A percentile compares a stretch with the other conserved stretches of the same genome.
phyloP scores from a whole-genome alignment of 2,113 vertebrate genomes.

The Rhadina sibilatrix region DNA sequence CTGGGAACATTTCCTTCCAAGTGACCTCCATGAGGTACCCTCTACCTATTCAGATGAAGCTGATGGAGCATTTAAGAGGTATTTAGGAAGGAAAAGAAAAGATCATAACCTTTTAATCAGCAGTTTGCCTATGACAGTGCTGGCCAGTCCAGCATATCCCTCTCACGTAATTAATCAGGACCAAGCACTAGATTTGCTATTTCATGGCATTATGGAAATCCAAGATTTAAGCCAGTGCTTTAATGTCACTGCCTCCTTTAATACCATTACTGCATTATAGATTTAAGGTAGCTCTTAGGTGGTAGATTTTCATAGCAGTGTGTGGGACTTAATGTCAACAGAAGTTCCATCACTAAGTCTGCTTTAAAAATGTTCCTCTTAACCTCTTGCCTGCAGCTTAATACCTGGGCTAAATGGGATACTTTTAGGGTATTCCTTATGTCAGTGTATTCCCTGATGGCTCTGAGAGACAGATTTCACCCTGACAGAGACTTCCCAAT shows the following conservation, averaged over 20 bases:
- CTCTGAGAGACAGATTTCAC: neutral
- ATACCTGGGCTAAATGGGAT: neutral
- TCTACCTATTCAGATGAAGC: neutral
- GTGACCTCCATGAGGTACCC: neutral
- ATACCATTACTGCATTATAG: constrained; percentile 7
- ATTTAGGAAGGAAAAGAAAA: constrained; percentile 1
- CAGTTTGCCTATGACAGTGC: neutral
- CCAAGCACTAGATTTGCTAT: neutral
- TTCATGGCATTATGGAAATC: constrained; percentile 28
- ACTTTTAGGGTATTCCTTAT: neutral
- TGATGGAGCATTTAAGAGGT: neutral
- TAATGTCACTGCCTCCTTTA: neutral
- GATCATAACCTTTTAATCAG: constrained; percentile 6
- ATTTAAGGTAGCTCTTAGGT: constrained; percentile 16
- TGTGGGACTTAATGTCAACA: neutral
- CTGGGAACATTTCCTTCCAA: neutral
- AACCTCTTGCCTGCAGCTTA: neutral
- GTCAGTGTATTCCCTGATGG: neutral
- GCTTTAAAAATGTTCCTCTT: neutral
- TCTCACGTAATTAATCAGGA: constrained; percentile 40
- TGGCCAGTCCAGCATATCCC: neutral
- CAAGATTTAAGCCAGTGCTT: constrained; percentile 23
- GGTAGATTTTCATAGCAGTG: constrained; percentile 23
- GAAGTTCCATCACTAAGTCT: neutral
- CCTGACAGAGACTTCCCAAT: neutral